Percentiles rank a stretch among this genome's conserved stretches.
phyloP scores from a whole-genome alignment of 1,140 invertebrate genomes.

The Drosophila funebris region DNA sequence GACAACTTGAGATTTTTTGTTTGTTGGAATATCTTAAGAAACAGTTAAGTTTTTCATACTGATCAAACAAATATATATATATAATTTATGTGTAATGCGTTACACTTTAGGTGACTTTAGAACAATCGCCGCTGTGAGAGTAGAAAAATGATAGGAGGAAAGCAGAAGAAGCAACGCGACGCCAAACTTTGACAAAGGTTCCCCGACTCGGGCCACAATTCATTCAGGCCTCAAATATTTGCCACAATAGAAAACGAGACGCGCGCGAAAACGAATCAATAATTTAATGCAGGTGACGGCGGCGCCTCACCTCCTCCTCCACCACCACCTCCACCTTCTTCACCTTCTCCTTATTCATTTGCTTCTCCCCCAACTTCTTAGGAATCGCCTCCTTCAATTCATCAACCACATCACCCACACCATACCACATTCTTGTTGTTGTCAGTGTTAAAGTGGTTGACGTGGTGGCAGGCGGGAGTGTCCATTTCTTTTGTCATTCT shows the following conservation, averaged over 20 bases:
- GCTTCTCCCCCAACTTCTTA: not conserved
- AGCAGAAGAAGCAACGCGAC: constrained; percentile 8
- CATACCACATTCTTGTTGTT: too few relatives aligned
- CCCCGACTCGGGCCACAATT: constrained; percentile 50
- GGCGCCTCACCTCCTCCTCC: not conserved
- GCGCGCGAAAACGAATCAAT: constrained; percentile 77
- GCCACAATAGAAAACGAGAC: constrained; percentile 73
- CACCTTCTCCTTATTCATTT: not conserved
- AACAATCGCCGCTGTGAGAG: too few relatives aligned
- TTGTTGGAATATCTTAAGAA: too few relatives aligned
- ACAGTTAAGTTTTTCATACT: too few relatives aligned
- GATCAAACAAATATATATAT: too few relatives aligned
- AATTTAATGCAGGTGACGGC: constrained; percentile 74
- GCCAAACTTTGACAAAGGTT: constrained; percentile 66
- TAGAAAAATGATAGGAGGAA: not conserved
- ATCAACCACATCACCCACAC: constrained; percentile 10
- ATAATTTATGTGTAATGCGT: too few relatives aligned
- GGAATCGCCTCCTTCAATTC: not conserved
- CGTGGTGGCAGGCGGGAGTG: not conserved
- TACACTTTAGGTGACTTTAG: too few relatives aligned
- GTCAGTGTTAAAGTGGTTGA: constrained; percentile 12
- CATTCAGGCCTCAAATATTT: constrained; percentile 67
- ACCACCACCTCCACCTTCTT: not conserved
- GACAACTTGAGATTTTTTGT: too few relatives aligned
- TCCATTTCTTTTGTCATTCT: constrained; percentile 64